These are phyloP conservation scores for Silurus lanzhouensis DNA, from an alignment of 2,797 vertebrate species.

Conservation along the genomic window DNA sequence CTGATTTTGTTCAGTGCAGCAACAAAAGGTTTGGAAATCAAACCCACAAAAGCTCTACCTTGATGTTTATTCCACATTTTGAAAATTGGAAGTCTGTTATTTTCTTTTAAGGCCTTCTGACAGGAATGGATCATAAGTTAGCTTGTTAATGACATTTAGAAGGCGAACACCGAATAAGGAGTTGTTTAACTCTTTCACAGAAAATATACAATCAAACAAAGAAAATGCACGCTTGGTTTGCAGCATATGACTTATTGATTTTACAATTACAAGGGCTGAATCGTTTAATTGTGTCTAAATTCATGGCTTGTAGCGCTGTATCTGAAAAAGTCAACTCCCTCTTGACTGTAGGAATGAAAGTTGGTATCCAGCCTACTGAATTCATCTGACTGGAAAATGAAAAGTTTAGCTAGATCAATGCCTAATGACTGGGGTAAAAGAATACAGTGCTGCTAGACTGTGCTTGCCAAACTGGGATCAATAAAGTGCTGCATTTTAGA, in stretches of 20 bases:
- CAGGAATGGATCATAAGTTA: constrained; percentile 62
- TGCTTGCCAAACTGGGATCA: constrained; percentile 72
- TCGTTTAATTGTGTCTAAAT: constrained; percentile 63
- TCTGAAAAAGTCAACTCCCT: constrained; percentile 54
- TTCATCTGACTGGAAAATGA: constrained; percentile 69
- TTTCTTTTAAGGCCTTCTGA: constrained; percentile 60
- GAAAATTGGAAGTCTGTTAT: constrained; percentile 69
- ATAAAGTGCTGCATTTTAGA: constrained; percentile 74
- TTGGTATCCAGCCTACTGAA: constrained; percentile 60
- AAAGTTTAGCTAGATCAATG: constrained; percentile 75
- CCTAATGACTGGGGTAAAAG: constrained; percentile 76
- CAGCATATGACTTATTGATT: constrained; percentile 60
- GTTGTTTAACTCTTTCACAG: constrained; percentile 38
- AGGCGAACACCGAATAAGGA: constrained; percentile 56
- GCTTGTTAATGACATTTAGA: constrained; percentile 55
- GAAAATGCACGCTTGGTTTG: constrained; percentile 58
- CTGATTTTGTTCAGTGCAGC: constrained; percentile 64
- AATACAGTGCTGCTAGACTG: constrained; percentile 73
- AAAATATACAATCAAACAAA: constrained; percentile 54
- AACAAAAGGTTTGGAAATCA: constrained; percentile 72
- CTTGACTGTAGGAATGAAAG: constrained; percentile 62
- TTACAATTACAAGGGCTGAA: constrained; percentile 55
- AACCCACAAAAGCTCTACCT: constrained; percentile 71
- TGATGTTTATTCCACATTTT: constrained; percentile 73
- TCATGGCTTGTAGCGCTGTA: constrained; percentile 59